Conservation (phyloP, 2,888 invertebrate species). For the Orchesellides sinensis region DNA sequence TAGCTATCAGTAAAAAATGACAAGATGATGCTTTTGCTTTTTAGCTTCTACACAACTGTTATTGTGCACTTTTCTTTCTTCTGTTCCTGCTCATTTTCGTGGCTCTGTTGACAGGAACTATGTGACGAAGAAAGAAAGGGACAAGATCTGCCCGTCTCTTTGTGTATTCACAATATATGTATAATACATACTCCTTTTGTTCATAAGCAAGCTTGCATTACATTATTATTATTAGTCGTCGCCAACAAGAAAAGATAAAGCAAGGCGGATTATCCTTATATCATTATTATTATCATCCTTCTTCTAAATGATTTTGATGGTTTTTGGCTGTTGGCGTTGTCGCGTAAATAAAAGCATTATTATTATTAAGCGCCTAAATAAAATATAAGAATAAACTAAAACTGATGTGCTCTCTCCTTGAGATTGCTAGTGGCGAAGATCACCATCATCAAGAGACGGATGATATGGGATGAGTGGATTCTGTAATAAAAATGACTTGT, state of each 20-base stretch:
- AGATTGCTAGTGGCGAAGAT: not conserved
- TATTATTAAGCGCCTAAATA: not conserved
- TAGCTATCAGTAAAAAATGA: conserved; percentile 24
- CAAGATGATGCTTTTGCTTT: conserved; percentile 14
- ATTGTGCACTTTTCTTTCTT: conserved; percentile 10
- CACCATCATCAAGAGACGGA: conserved; percentile 34
- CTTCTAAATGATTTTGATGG: too few species aligned
- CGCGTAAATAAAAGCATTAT: not conserved
- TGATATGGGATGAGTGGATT: conserved; percentile 50
- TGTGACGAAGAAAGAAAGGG: conserved; percentile 20
- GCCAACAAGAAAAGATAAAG: too few species aligned
- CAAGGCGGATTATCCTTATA: too few species aligned
- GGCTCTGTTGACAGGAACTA: conserved; percentile 20
- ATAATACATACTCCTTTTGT: too few species aligned
- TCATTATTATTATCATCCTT: not conserved
- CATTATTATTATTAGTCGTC: too few species aligned
- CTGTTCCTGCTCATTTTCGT: not conserved
- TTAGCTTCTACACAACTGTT: too few species aligned
- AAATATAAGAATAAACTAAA: conserved; percentile 3
- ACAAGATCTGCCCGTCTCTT: conserved; percentile 22
- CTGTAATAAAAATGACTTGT: conserved; percentile 43
- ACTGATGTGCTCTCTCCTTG: conserved; percentile 5
- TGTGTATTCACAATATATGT: too few species aligned
- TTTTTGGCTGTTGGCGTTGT: conserved; percentile 2
- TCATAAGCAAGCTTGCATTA: too few species aligned